Evolutionary conservation across 2,888 invertebrate genomes (phyloP), one percentile per base, ranked within the genome.

Genomic region (Habroteleia sp.): DNA sequence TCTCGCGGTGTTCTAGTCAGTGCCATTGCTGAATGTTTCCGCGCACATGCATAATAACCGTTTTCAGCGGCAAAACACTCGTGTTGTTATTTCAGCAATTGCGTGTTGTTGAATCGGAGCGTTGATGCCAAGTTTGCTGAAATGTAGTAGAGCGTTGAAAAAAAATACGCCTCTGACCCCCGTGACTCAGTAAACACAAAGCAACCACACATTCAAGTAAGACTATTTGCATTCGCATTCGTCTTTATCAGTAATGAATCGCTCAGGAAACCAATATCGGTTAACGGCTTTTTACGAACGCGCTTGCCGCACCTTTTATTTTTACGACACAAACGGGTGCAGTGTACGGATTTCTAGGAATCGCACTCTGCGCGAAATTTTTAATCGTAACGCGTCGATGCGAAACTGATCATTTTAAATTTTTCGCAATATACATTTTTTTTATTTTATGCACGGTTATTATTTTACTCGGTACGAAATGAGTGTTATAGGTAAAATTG

Each of bases 301-400:
- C 50, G 14, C 37, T 17, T 11, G 54, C 39, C 27, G 39, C 50
- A 50, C 50, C 50, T 50, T 33, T 5, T n/a, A 33, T 23, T 50
- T 35, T 50, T 35, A 8, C 37, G 37, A 16, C 37, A 37, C 37
- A 1, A 17, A 16, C 10, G n/a, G 16, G 7, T 16, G 37, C 17
- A 17, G 7, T 16, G 8, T 16, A 17, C 33, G 13, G 11, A 33
- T 16, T 37, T n/a, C 10, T 6, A 17, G 17, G n/a, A n/a, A n/a
- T n/a, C n/a, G n/a, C n/a, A n/a, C n/a, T n/a, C n/a, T n/a, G n/a
- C n/a, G n/a, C n/a, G n/a, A n/a, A n/a, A n/a, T n/a, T n/a, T n/a
- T n/a, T n/a, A n/a, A n/a, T n/a, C n/a, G n/a, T n/a, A n/a, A n/a
- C n/a, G n/a, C n/a, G n/a, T n/a, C n/a, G n/a, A n/a, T n/a, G n/a